A percentile compares a stretch with the other conserved stretches of the same genome.
phyloP scores from a whole-genome alignment of 2,113 vertebrate species.

The Xyrauchen texanus region DNA sequence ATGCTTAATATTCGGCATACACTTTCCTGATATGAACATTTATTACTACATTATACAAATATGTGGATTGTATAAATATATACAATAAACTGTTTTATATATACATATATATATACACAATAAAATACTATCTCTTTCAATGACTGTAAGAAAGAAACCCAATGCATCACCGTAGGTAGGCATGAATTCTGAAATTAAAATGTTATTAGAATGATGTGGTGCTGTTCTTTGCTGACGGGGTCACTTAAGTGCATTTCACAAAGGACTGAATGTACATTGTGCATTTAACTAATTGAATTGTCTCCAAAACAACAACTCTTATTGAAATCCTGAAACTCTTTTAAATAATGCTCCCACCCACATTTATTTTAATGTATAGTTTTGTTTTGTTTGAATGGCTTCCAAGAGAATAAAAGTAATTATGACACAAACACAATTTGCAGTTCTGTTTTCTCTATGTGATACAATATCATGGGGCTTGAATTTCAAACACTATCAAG shows the following conservation, averaged over 20 bases:
- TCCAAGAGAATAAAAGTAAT: slow-evolving; percentile 6
- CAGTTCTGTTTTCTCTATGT: neutral
- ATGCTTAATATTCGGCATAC: neutral
- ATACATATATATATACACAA: too few relatives aligned
- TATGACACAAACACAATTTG: neutral
- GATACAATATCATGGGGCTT: neutral
- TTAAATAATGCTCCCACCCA: neutral
- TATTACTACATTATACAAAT: neutral
- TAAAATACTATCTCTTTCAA: too few relatives aligned
- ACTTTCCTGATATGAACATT: neutral
- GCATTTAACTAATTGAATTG: neutral
- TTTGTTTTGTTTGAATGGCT: neutral
- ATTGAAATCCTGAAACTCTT: neutral
- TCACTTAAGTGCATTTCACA: too few relatives aligned
- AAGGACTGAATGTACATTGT: neutral
- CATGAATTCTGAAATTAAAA: too few relatives aligned
- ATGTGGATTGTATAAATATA: too few relatives aligned
- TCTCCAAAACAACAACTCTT: neutral
- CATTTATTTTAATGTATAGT: slow-evolving; percentile 1
- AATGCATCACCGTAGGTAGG: too few relatives aligned
- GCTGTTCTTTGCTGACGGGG: too few relatives aligned
- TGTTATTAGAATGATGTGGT: too few relatives aligned
- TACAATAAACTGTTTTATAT: too few relatives aligned
- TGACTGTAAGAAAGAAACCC: neutral
- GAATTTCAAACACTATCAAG: neutral